These are phyloP conservation scores for Epinotia demarniana DNA, from an alignment of 2,888 invertebrate species.

Conservation along the genomic window DNA sequence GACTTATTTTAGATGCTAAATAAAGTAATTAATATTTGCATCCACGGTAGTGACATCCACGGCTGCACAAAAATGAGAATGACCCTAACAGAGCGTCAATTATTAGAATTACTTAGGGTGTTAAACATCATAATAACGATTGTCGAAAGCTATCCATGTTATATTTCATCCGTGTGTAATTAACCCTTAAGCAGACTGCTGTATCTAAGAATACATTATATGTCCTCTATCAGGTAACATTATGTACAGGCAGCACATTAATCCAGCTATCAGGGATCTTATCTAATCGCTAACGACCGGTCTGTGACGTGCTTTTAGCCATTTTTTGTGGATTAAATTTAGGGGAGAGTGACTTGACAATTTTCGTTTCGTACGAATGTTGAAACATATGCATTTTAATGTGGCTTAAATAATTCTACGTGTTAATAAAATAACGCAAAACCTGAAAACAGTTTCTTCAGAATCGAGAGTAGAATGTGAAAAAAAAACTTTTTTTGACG, in stretches of 20 bases:
- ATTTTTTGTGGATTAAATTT: slow-evolving; percentile 47
- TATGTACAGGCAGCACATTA: slow-evolving; percentile 45
- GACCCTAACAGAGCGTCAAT: neutral
- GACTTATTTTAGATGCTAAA: too few species aligned
- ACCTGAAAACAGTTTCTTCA: too few species aligned
- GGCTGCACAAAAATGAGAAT: too few species aligned
- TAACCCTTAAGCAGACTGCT: slow-evolving; percentile 1
- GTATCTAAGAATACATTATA: slow-evolving; percentile 23
- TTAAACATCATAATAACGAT: neutral
- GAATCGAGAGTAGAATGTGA: too few species aligned
- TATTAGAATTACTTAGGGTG: neutral
- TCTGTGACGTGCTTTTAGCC: slow-evolving; percentile 43
- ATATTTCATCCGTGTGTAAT: neutral
- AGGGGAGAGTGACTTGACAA: slow-evolving; percentile 36
- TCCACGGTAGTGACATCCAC: too few species aligned
- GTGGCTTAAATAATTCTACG: too few species aligned
- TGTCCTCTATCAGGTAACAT: slow-evolving; percentile 39
- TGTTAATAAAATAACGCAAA: too few species aligned
- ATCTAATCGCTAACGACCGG: slow-evolving; percentile 46
- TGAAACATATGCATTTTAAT: neutral
- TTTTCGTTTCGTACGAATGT: slow-evolving; percentile 35
- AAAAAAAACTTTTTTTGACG: too few species aligned
- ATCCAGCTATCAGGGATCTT: slow-evolving; percentile 46
- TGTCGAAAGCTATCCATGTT: neutral
- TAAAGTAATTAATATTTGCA: too few species aligned